Conservation (phyloP, 2,797 vertebrate genomes). For the Aulostomus chinensis region DNA sequence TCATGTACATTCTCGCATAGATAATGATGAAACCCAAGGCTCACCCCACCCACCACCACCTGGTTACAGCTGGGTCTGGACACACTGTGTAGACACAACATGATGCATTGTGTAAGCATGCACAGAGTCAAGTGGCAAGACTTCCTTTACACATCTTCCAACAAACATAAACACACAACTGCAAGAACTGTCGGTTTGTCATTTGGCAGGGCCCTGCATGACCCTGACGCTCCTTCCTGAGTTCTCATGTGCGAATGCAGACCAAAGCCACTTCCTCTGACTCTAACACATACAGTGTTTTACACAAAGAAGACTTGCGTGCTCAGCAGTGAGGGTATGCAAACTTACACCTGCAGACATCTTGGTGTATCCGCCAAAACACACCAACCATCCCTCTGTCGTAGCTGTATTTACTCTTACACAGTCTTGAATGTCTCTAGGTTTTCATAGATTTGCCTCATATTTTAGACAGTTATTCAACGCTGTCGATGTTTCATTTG, state of each 20-base stretch:
- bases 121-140: conserved; percentile 2
- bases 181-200: conserved; percentile 8
- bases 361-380: too few species aligned
- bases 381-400: too few species aligned
- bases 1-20: conserved; percentile 6
- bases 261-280: conserved; percentile 33
- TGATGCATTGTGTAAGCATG: conserved; percentile 5
- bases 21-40: conserved; percentile 14
- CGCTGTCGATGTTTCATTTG: too few species aligned
- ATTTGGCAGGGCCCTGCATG: neutral
- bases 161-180: conserved; percentile 1
- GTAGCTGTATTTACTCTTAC: too few species aligned
- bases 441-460: too few species aligned
- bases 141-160: conserved; percentile 1
- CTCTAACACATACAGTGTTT: too few species aligned
- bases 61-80: conserved; percentile 24
- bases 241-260: conserved; percentile 6
- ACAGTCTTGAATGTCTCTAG: too few species aligned
- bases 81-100: conserved; percentile 25
- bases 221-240: conserved; percentile 25
- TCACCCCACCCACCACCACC: conserved; percentile 29
- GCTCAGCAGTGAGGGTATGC: too few species aligned
- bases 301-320: too few species aligned
- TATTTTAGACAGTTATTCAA: too few species aligned
- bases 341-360: too few species aligned